phyloP scores from a whole-genome alignment of 2,113 vertebrate genomes.

The Artemisiospiza belli region DNA sequence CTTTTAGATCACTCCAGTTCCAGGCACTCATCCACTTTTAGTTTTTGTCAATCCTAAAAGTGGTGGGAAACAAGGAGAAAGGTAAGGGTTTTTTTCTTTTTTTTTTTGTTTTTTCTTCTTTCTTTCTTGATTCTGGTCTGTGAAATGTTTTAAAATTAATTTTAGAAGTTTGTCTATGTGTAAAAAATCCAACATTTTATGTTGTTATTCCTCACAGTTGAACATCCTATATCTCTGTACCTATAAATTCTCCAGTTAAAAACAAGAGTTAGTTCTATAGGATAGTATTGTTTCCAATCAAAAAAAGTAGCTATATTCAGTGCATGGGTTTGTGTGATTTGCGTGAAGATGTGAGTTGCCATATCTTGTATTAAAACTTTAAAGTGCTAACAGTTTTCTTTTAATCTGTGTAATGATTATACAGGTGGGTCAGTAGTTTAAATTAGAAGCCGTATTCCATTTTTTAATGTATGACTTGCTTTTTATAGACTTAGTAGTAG shows the following conservation, averaged over 20 bases:
- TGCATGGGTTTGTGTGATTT: neutral
- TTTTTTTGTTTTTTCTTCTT: neutral
- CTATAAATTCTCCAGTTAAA: neutral
- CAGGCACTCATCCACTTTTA: constrained; percentile 93
- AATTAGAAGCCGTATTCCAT: neutral
- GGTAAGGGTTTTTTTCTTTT: constrained; percentile 69
- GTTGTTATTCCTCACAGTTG: neutral
- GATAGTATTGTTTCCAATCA: neutral
- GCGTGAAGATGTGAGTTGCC: neutral
- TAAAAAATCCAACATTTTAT: neutral
- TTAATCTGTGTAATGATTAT: neutral
- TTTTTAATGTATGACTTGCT: neutral
- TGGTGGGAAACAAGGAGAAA: constrained; percentile 95
- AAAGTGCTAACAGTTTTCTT: neutral
- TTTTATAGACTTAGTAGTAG: neutral
- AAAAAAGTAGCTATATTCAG: neutral
- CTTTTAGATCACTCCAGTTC: constrained; percentile 92
- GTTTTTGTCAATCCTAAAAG: constrained; percentile 97
- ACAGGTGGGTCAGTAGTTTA: neutral
- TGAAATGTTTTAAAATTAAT: neutral
- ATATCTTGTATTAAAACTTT: neutral
- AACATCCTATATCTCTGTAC: neutral
- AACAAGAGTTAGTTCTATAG: neutral
- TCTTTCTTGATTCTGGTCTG: neutral
- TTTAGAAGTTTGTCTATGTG: neutral